Evolutionary conservation across 2,113 vertebrate genomes (phyloP), one percentile per base, ranked within the genome.

Genomic region (Mesitornis unicolor): DNA sequence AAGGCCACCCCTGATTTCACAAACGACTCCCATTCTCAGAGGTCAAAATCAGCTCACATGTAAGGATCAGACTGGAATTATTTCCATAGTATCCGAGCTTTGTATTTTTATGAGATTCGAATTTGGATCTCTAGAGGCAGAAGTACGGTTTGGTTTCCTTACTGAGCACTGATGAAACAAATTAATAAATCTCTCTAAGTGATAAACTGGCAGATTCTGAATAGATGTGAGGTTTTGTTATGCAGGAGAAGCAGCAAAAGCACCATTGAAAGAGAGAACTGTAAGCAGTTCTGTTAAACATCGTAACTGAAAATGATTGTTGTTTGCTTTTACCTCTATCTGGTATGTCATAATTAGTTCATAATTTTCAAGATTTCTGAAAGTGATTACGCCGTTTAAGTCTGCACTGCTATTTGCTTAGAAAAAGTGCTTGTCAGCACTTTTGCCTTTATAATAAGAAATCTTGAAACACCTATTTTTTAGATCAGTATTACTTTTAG

Each of bases 351-450:
- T 78, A 93, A 93, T 96, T 86, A 88, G 84, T 65, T 94, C 71
- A 82, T 88, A 87, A 88, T 95, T 94, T 89, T 75, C 68, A 79
- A 87, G 83, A 77, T 96, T 96, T 95, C 93, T 85, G 68, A 87
- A 86, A 57, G 71, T 40, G 61, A 88, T 96, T 95, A 71, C 33
- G 38, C 68, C 6, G 3, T 95, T 80, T 60, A 36, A 91, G 35
- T 95, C 67, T 26, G 47, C 75, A 13, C 22, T 90, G 69, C 77
- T 94, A 1, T 92, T 86, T 95, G 60, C 71, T 87, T 63, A 69
- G 85, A 88, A 90, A 95, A 94, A 69, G 33, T 76, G 68, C 42
- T 64, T 89, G 53, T 92, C 78, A 87, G 76, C 82, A n/a, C 77
- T 93, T 90, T 77, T 91, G 28, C 24, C n/a, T 76, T 80, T 71